Conservation (phyloP, 2,113 vertebrate species). For the Amazona guildingii region DNA sequence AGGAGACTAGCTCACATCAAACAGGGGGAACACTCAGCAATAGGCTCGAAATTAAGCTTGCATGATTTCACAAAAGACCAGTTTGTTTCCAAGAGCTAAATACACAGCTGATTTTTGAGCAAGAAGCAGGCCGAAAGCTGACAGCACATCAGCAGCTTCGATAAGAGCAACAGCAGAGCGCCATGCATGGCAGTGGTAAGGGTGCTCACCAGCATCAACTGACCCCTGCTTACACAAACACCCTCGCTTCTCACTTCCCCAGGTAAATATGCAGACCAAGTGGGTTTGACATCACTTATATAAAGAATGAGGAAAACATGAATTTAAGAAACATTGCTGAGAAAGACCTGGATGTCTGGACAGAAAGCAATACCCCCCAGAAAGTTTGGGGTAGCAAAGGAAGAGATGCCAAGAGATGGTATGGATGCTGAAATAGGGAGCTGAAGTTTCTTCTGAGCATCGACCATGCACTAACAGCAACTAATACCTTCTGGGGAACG, state of each 20-base stretch:
- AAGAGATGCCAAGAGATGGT: not conserved
- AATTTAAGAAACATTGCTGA: not conserved
- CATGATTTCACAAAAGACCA: constrained; percentile 64
- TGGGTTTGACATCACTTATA: not conserved
- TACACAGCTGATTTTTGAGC: constrained; percentile 46
- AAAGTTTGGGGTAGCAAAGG: not conserved
- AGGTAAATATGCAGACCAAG: not conserved
- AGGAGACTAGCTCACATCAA: constrained; percentile 67
- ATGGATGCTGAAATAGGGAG: not conserved
- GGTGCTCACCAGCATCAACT: fast-evolving
- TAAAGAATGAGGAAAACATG: not conserved
- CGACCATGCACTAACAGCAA: not conserved
- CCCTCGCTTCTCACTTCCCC: not conserved
- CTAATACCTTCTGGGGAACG: not conserved
- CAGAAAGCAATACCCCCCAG: not conserved
- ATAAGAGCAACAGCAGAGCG: fast-evolving
- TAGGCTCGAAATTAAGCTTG: constrained; percentile 54
- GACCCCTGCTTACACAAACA: not conserved
- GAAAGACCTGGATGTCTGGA: not conserved
- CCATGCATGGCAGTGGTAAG: fast-evolving
- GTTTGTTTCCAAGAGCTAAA: constrained; percentile 67
- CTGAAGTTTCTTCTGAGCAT: not conserved
- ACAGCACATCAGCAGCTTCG: not conserved
- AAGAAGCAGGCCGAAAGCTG: not conserved
- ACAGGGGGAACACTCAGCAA: constrained; percentile 42